Conservation (phyloP, 2,113 vertebrate genomes). For the Dasyornis broadbenti region DNA sequence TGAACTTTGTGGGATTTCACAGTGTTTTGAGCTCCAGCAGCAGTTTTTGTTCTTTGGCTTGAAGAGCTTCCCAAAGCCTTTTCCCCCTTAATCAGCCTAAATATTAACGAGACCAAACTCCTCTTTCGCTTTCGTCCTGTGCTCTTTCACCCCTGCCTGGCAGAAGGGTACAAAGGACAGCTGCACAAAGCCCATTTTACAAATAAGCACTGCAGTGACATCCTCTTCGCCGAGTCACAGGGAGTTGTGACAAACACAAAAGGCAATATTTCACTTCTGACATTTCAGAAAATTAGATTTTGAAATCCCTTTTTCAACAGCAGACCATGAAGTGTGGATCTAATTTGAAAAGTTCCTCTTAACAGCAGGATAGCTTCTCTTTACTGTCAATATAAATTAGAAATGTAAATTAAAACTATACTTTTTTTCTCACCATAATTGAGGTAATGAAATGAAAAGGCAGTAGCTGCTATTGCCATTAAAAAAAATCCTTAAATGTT, state of each 20-base stretch:
- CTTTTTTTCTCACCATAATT: background rate
- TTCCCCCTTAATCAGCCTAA: background rate
- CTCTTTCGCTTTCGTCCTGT: background rate
- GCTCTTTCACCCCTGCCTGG: background rate
- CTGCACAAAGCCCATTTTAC: background rate
- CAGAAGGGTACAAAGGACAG: constrained; percentile 4
- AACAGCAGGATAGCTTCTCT: background rate
- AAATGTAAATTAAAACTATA: background rate
- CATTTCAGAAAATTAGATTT: constrained; percentile 17
- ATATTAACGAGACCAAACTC: background rate
- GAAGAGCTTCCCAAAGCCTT: background rate
- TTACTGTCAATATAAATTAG: background rate
- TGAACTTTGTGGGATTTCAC: background rate
- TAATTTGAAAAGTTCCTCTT: background rate
- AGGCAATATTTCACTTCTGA: background rate
- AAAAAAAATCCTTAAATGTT: background rate
- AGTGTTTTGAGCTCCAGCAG: background rate
- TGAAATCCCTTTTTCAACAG: background rate
- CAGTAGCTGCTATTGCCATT: background rate
- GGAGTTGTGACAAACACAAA: background rate
- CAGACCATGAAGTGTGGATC: background rate
- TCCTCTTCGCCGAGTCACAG: background rate
- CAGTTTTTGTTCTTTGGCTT: background rate
- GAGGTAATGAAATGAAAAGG: background rate
- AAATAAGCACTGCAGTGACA: background rate